Percentiles rank a stretch among this genome's conserved stretches.
phyloP scores from a whole-genome alignment of 2,113 vertebrate genomes.

The Cyprinus carpio region DNA sequence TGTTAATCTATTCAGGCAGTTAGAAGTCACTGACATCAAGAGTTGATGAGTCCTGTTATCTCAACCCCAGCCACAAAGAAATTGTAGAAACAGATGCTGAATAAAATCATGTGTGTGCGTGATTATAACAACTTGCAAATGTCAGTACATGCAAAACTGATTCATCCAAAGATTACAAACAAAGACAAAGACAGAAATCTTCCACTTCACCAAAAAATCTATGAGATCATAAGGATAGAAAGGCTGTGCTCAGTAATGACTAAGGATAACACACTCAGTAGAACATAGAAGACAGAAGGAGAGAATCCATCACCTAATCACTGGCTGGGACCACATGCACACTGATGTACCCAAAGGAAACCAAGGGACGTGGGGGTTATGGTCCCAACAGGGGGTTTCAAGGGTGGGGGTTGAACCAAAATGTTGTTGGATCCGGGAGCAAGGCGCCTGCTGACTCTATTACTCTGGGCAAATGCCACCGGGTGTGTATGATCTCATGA shows the following conservation, averaged over 20 bases:
- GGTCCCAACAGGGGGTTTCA: too few relatives aligned
- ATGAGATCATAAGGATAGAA: neutral
- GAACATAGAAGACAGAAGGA: neutral
- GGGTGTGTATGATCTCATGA: neutral
- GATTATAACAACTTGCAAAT: too few relatives aligned
- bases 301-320: slow-evolving; percentile 41
- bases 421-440: too few relatives aligned
- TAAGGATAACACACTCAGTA: too few relatives aligned
- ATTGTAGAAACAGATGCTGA: neutral
- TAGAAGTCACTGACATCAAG: neutral
- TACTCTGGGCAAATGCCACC: neutral
- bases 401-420: too few relatives aligned
- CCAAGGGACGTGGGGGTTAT: too few relatives aligned
- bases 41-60: neutral
- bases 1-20: neutral
- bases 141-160: too few relatives aligned
- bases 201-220: neutral
- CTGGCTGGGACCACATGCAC: neutral
- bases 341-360: too few relatives aligned
- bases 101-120: too few relatives aligned
- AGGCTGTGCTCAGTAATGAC: neutral
- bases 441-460: neutral
- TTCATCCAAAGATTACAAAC: too few relatives aligned
- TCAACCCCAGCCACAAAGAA: neutral
- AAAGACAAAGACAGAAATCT: neutral